Conservation (phyloP, 1,140 invertebrate species). For the Drosophila mojavensis region DNA sequence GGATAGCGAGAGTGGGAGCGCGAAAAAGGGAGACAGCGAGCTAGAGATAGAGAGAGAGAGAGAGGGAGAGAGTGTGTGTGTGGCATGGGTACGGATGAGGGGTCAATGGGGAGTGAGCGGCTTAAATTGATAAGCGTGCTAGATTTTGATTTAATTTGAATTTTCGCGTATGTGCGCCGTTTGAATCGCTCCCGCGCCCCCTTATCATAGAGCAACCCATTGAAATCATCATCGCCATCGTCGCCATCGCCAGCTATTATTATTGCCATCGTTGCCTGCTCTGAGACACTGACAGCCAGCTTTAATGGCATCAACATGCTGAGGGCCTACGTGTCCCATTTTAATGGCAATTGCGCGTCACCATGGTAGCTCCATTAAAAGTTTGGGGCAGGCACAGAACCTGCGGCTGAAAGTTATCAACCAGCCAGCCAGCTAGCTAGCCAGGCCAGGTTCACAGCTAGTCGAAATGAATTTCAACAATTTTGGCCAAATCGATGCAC, state of each 20-base stretch:
- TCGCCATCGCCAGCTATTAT: not conserved
- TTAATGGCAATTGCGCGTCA: slow-evolving; percentile 25
- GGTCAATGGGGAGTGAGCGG: slow-evolving; percentile 3
- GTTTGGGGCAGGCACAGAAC: slow-evolving; percentile 16
- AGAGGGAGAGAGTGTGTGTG: not conserved
- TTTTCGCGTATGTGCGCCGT: slow-evolving; percentile 17
- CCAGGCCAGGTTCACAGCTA: slow-evolving; percentile 3
- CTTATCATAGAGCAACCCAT: slow-evolving; percentile 33
- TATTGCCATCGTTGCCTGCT: not conserved
- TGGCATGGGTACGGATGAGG: not conserved
- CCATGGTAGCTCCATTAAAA: slow-evolving; percentile 43
- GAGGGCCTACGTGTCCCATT: slow-evolving; percentile 41
- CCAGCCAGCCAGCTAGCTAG: not conserved
- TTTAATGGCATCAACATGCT: slow-evolving; percentile 37
- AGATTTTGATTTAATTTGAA: slow-evolving; percentile 47
- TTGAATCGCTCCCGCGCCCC: slow-evolving; percentile 1
- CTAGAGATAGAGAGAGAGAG: not conserved
- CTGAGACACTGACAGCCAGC: not conserved
- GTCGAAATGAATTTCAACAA: slow-evolving; percentile 38
- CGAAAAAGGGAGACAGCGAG: not conserved
- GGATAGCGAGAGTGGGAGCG: not conserved
- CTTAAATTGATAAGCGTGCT: slow-evolving; percentile 62
- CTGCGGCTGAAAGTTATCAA: slow-evolving; percentile 10
- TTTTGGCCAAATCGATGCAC: slow-evolving; percentile 39
- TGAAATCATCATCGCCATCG: slow-evolving; percentile 7